phyloP scores from a whole-genome alignment of 2,797 vertebrate species.

The Malacoraja senta region DNA sequence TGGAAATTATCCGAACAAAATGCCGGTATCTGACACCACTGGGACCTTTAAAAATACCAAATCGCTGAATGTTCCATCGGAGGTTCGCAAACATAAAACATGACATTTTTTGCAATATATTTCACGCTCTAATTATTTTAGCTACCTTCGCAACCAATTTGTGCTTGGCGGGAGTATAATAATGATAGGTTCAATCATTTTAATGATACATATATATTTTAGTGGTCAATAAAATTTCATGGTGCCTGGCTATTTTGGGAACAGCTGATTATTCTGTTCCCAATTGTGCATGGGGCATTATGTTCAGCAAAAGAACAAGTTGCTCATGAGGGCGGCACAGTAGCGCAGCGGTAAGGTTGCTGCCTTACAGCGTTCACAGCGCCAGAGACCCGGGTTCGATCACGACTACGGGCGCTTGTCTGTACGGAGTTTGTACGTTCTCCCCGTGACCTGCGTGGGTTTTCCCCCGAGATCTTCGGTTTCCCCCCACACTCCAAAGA shows the following conservation, averaged over 20 bases:
- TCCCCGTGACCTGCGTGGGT: too few relatives aligned
- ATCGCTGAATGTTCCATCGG: neutral
- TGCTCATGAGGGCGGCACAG: neutral
- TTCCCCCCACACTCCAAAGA: too few relatives aligned
- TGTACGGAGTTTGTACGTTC: too few relatives aligned
- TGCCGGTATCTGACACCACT: neutral
- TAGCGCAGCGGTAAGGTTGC: too few relatives aligned
- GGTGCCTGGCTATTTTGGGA: neutral
- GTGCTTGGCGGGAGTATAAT: neutral
- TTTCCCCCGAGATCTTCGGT: too few relatives aligned
- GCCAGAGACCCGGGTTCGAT: too few relatives aligned
- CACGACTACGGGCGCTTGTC: too few relatives aligned
- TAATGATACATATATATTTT: neutral
- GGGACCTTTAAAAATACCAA: neutral
- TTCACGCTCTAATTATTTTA: constrained; percentile 1
- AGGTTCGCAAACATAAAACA: neutral
- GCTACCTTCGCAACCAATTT: neutral
- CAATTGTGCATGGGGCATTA: neutral
- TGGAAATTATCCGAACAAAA: neutral
- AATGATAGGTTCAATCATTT: neutral
- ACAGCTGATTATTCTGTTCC: neutral
- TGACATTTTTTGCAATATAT: neutral
- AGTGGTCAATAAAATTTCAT: neutral
- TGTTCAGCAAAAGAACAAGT: neutral
- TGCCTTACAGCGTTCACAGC: too few relatives aligned